Evolutionary conservation across 2,113 vertebrate species (phyloP).

Genomic region (Uropsilus gracilis): DNA sequence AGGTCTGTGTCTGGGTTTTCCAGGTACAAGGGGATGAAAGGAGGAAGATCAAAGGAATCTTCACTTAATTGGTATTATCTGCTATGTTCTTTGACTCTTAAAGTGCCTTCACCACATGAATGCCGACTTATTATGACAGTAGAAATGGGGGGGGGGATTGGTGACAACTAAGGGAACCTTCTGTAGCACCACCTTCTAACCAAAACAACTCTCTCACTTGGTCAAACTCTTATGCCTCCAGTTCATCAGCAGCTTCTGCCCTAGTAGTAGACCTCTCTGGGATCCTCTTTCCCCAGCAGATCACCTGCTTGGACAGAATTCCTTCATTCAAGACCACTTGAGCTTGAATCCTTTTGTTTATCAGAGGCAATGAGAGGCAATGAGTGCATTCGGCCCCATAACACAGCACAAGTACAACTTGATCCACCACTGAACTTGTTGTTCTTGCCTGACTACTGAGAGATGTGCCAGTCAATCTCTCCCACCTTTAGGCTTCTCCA

Average conservation of each 20-base stretch:
- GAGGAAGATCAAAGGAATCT: neutral
- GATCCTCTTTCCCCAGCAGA: neutral
- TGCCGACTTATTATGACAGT: neutral
- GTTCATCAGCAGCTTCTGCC: neutral
- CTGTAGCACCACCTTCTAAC: neutral
- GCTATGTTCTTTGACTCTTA: neutral
- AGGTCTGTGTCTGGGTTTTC: neutral
- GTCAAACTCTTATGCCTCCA: neutral
- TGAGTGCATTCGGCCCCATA: neutral
- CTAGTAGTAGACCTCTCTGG: neutral
- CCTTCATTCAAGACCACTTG: slow-evolving; percentile 13
- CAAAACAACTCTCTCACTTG: neutral
- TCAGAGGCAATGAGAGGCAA: neutral
- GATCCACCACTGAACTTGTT: neutral
- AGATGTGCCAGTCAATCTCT: neutral
- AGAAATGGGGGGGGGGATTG: neutral
- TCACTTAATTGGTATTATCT: neutral
- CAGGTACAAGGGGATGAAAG: neutral
- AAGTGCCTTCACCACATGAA: neutral
- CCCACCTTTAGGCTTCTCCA: neutral
- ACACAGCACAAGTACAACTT: neutral
- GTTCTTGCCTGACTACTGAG: neutral
- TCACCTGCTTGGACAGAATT: neutral
- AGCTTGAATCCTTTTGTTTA: neutral
- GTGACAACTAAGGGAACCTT: neutral